Evolutionary conservation across 2,113 vertebrate species (phyloP), one percentile per base, ranked within the genome.

Genomic region (Glaucidium brasilianum): DNA sequence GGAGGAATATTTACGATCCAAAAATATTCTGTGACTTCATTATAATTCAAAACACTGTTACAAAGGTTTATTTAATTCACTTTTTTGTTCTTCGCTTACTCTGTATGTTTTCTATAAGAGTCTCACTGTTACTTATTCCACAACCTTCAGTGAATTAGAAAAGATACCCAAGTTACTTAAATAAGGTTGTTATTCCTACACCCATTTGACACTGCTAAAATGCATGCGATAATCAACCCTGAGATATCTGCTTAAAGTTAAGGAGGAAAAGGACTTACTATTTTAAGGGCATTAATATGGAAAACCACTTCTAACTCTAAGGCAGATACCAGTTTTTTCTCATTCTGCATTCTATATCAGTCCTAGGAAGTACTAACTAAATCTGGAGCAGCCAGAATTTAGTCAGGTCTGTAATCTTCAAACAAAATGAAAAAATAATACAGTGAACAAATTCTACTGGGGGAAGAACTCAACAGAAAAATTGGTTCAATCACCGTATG

Each of bases 1-100:
- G 62, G 56, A 88, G 77, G 67, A 88, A 66, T 30, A 96, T 87
- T 84, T 90, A 19, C 11, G 55, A 71, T 35, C 20, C 71, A 25
- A 30, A 49, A 80, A 63, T 37, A 35, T 85, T 63, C 45, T 72
- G 32, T 91, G 83, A 96, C 73, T 88, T 89, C 96, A 56, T 96
- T 97, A 87, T 68, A 82, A 78, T 91, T 81, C 77, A 68, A 93
- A 96, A 30, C 81, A 85, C 41, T 47, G 37, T 67, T 76, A 37
- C 62, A 76, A 55, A 58, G 63, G 93, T 85, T 62, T 71, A 78
- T 60, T 45, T 56, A 45, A 52, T 66, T 94, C 64, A 71, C 41
- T 58, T 59, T 84, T 95, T 81, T 80, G 45, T 50, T 69, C 66
- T 63, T 82, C 84, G 34, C 56, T 84, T 82, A 53, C 56, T 79